phyloP scores from a whole-genome alignment of 2,888 invertebrate species.

The Microplitis deprimator region DNA sequence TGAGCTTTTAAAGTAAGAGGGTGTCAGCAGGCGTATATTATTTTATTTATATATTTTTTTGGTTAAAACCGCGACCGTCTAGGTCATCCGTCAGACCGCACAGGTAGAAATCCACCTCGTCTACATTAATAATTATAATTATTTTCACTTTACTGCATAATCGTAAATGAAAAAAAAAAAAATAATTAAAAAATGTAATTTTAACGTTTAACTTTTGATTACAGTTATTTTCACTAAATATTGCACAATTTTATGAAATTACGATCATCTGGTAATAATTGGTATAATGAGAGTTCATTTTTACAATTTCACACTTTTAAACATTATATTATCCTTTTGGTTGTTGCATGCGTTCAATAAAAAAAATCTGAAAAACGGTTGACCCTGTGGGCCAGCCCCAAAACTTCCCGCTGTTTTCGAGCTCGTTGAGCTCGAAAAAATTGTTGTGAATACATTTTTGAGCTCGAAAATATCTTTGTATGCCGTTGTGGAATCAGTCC shows the following conservation, averaged over 20 bases:
- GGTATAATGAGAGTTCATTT: conserved; percentile 19
- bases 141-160: conserved; percentile 5
- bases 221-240: conserved; percentile 15
- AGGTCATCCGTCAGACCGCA: conserved; percentile 50
- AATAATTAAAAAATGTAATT: conserved; percentile 26
- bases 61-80: conserved; percentile 46
- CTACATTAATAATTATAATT: conserved; percentile 17
- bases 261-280: conserved; percentile 8
- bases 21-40: conserved; percentile 50
- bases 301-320: not conserved
- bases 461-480: too few species aligned
- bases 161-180: conserved; percentile 14
- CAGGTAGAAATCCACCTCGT: conserved; percentile 9
- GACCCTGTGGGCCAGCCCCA: too few species aligned
- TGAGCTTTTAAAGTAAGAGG: conserved; percentile 43
- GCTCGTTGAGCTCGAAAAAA: too few species aligned
- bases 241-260: conserved; percentile 5
- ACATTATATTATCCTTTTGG: not conserved
- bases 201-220: conserved; percentile 7
- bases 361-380: not conserved
- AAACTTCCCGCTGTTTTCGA: too few species aligned
- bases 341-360: not conserved
- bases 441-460: too few species aligned
- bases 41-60: conserved; percentile 50
- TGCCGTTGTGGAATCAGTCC: rapidly evolving